Evolutionary conservation across 2,797 vertebrate genomes (phyloP).

Genomic region (Enteromius thamalakanensis): DNA sequence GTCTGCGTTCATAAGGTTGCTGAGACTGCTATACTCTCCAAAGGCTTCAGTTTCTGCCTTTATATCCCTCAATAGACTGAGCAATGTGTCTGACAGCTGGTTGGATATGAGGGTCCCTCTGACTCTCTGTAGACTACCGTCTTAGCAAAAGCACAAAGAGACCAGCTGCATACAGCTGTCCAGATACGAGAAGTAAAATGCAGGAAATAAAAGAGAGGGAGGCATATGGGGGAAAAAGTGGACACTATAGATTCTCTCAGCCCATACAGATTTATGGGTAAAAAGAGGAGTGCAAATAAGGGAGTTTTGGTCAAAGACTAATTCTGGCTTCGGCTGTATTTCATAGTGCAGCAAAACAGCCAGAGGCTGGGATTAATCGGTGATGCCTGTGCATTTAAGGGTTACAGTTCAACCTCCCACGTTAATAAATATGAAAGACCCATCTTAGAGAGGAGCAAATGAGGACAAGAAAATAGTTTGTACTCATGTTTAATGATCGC

Average conservation of each 20-base stretch:
- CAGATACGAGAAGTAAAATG: constrained; percentile 71
- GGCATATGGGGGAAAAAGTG: constrained; percentile 52
- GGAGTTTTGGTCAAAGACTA: background rate
- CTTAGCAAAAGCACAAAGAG: constrained; percentile 69
- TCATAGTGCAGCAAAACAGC: constrained; percentile 18
- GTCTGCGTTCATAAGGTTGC: background rate
- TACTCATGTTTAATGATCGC: constrained; percentile 62
- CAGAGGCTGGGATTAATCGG: constrained; percentile 16
- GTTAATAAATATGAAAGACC: constrained; percentile 20
- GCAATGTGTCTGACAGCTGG: constrained; percentile 76
- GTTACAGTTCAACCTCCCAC: background rate
- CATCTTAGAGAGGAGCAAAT: constrained; percentile 48
- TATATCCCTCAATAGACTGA: constrained; percentile 49
- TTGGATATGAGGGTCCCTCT: constrained; percentile 64
- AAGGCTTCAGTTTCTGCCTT: constrained; percentile 65
- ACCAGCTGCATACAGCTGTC: constrained; percentile 73
- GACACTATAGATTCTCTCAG: constrained; percentile 42
- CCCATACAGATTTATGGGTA: constrained; percentile 11
- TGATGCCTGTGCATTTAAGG: constrained; percentile 12
- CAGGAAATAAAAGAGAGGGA: constrained; percentile 57
- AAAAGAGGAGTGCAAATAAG: constrained; percentile 21
- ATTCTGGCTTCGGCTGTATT: constrained; percentile 11
- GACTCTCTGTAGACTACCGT: constrained; percentile 36
- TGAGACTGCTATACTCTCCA: constrained; percentile 51
- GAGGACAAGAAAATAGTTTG: constrained; percentile 57